These are phyloP conservation scores for Sphyrna mokarran DNA, from an alignment of 2,113 vertebrate species.

Conservation along the genomic window DNA sequence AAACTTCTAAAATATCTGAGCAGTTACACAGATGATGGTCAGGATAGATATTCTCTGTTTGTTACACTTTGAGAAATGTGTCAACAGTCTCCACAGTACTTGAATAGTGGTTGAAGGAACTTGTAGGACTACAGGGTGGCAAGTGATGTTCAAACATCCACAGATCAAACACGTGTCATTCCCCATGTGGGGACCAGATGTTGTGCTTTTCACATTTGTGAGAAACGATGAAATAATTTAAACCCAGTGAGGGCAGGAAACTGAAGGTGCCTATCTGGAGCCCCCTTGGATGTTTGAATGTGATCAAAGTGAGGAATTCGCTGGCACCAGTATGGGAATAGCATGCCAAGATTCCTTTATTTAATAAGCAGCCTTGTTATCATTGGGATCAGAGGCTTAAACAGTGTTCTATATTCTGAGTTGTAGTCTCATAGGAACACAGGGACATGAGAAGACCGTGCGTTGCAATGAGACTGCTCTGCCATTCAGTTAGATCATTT, in stretches of 20 bases:
- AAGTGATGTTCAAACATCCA: background rate
- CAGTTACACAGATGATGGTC: background rate
- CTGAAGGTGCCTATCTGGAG: background rate
- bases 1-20: background rate
- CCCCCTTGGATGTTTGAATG: background rate
- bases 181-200: slow-evolving; percentile 22
- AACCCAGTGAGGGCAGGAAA: slow-evolving; percentile 2
- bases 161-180: slow-evolving; percentile 12
- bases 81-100: background rate
- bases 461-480: too few relatives aligned
- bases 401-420: background rate
- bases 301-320: slow-evolving; percentile 20
- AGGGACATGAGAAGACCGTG: too few relatives aligned
- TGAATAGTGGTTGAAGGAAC: background rate
- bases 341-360: slow-evolving; percentile 5
- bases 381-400: background rate
- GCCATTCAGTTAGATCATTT: too few relatives aligned
- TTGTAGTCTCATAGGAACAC: background rate
- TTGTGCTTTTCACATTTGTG: slow-evolving; percentile 2
- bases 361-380: background rate
- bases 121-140: background rate
- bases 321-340: background rate
- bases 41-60: background rate
- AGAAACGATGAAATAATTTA: slow-evolving; percentile 11
- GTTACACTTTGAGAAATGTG: background rate